These are phyloP conservation scores for Nycticorax nycticorax DNA, from an alignment of 2,113 vertebrate genomes.

Conservation along the genomic window DNA sequence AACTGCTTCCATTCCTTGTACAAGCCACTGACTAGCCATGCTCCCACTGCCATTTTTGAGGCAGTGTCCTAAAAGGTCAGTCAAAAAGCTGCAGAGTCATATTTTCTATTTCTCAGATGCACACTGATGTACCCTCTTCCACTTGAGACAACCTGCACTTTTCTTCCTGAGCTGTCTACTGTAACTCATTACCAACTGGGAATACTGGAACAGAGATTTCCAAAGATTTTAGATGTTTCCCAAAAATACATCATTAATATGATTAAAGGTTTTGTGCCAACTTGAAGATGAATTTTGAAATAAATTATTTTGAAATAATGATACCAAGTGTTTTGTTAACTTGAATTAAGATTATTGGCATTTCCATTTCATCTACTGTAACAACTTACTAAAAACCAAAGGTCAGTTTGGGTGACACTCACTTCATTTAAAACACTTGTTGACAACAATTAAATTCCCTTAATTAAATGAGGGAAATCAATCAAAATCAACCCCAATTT, in stretches of 20 bases:
- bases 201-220: not conserved
- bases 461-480: not conserved
- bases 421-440: not conserved
- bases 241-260: not conserved
- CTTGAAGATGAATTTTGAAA: not conserved
- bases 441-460: not conserved
- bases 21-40: not conserved
- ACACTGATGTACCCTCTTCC: not conserved
- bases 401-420: accelerated
- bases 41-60: not conserved
- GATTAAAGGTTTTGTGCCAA: not conserved
- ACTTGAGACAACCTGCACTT: not conserved
- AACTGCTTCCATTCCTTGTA: not conserved
- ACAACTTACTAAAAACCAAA: not conserved
- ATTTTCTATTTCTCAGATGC: not conserved
- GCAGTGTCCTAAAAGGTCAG: not conserved
- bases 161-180: not conserved
- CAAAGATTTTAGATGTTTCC: not conserved
- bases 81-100: not conserved
- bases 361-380: not conserved
- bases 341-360: not conserved
- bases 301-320: not conserved
- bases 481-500: not conserved
- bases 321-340: not conserved
- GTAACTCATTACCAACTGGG: not conserved